Evolutionary conservation across 2,113 vertebrate genomes (phyloP), one percentile per base, ranked within the genome.

Genomic region (Eidolon helvum): DNA sequence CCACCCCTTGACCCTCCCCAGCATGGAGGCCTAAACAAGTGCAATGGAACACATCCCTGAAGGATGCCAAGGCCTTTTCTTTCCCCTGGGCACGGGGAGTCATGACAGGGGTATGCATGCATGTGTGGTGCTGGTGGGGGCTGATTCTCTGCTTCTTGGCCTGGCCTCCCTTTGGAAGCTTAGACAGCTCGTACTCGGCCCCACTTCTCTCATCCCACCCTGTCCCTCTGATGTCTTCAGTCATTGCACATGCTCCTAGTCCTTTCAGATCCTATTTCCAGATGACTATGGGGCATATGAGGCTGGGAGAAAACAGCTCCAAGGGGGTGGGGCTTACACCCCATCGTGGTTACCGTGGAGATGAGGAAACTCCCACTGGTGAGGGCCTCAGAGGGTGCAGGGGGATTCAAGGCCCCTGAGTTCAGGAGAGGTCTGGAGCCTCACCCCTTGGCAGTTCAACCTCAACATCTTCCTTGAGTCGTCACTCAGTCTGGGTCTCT

Each of bases 51-150:
- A 38, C 19, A 61, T 24, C 30, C 35, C 10, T 6, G 66, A 68
- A 28, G 48, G 68, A 57, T 1, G 14, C 26, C 16, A 40, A 57
- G 16, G 3, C 30, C 72, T 28, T 30, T 24, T 92, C n/a, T 65
- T 55, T 40, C 30, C 45, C 4, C 7, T 40, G 80, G 68, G 43
- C 21, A 78, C 68, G 59, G 26, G 11, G 59, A 86, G 40, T 50
- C 22, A 90, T 79, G 53, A 66, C 4, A 2, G 43, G 59, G 59
- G 28, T 50, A 50, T 50, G 2, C 38, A 10, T 33, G n/a, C 35
- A 21, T 22, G 8, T 22, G 35, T 16, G 80, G 72, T 1, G 0
- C 10, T 16, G 30, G 7, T 3, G 0, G 10, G 24, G 19, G 2
- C 26, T 28, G 28, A 7, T 11, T 53, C 53, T 69, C 40, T 45